Evolutionary conservation across 2,113 vertebrate genomes (phyloP), one percentile per base, ranked within the genome.

Genomic region (Pelecanoides urinatrix): DNA sequence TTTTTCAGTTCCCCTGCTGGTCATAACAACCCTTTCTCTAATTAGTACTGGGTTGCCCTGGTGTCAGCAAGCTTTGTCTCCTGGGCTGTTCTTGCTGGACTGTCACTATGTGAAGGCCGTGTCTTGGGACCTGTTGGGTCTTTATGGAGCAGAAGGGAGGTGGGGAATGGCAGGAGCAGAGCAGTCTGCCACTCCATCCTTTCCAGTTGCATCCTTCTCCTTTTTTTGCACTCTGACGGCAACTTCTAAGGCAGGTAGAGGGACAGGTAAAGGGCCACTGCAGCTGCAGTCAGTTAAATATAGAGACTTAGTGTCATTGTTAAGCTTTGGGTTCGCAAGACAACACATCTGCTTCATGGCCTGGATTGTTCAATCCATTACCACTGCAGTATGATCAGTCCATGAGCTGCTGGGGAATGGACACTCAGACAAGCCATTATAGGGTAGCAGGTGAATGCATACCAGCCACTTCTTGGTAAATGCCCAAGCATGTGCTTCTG

Each of bases 391-490:
- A 40, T 45, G 56, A 26, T 63, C 81, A 67, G 70, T 66, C 52
- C 7, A 0, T 9, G 52, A 56, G 34, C 32, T 85, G 66, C 65
- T 40, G 44, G 16, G 66, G 29, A 40, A 16, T 4, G 14, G 61
- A 10, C 8, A 1, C 42, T 62, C 25, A 7, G 38, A n/a, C 47
- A 85, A 53, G 36, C 29, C 3, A 0, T 45, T 53, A 6, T 2
- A 38, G 52, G 38, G n/a, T 10, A 55, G 50, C 55, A 66, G 63
- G 29, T 53, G 47, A 87, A 74, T 32, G 40, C 21, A 10, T 32
- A 23, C 44, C 79, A 86, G 36, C 36, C 0, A 0, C 52, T 68
- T 36, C 45, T 58, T 27, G 6, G 21, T 53, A 36, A 42, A 16
- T 86, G 42, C 63, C 23, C 50, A 23, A 4, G 65, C 68, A 38